Percentiles rank a stretch among this genome's conserved stretches.
phyloP scores from a whole-genome alignment of 1,140 invertebrate genomes.

The Diploscapter pachys region DNA sequence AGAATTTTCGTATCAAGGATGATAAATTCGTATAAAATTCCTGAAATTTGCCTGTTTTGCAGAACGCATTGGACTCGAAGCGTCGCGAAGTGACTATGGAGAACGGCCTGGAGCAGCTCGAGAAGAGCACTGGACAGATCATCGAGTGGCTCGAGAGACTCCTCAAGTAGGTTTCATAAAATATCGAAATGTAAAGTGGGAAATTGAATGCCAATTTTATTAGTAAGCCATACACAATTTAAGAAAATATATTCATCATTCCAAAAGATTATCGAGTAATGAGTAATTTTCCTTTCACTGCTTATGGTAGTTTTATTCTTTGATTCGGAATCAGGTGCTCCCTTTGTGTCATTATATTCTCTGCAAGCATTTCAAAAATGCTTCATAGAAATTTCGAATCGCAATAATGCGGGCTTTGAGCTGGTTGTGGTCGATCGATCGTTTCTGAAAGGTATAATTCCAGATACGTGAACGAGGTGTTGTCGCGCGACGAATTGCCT shows the following conservation, averaged over 20 bases:
- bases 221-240: too few relatives aligned
- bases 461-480: conserved; percentile 51
- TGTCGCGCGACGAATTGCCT: conserved; percentile 38
- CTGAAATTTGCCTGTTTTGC: background rate
- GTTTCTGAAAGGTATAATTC: conserved; percentile 21
- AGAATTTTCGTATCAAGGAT: too few relatives aligned
- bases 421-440: background rate
- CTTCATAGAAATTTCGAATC: background rate
- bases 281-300: too few relatives aligned
- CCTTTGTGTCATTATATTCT: too few relatives aligned
- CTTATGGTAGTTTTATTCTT: too few relatives aligned
- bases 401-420: too few relatives aligned
- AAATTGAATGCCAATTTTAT: background rate
- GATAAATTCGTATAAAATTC: too few relatives aligned
- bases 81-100: conserved; percentile 47
- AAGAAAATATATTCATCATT: too few relatives aligned
- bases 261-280: too few relatives aligned
- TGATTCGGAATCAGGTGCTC: too few relatives aligned
- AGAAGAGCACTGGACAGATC: conserved; percentile 41
- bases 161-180: conserved; percentile 9
- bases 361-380: background rate
- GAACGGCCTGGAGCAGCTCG: conserved; percentile 46
- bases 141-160: conserved; percentile 48
- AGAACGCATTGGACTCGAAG: conserved; percentile 39
- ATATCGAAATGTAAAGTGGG: background rate